Percentiles rank a stretch among this genome's conserved stretches.
phyloP scores from a whole-genome alignment of 2,888 invertebrate species.

The Chorisops tibialis region DNA sequence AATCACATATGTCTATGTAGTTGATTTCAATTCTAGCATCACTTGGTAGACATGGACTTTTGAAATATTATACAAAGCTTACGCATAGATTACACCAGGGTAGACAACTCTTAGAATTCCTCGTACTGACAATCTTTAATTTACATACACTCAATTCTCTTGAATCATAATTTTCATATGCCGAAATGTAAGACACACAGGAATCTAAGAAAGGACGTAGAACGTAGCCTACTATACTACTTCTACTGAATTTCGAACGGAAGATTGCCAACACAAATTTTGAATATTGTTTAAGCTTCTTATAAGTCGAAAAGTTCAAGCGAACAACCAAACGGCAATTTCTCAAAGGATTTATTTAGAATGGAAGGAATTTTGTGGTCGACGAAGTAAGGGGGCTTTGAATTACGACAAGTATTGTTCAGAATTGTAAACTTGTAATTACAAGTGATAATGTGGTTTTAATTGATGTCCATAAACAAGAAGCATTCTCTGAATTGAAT shows the following conservation, averaged over 20 bases:
- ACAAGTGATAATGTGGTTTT: slow-evolving; percentile 21
- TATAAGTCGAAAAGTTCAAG: background rate
- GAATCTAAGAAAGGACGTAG: too few relatives aligned
- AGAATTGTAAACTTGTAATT: slow-evolving; percentile 20
- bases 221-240: too few relatives aligned
- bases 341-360: slow-evolving; percentile 11
- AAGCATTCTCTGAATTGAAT: too few relatives aligned
- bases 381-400: background rate
- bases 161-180: slow-evolving; percentile 10
- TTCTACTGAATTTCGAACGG: background rate
- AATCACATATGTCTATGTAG: background rate
- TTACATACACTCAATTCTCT: slow-evolving; percentile 19
- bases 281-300: slow-evolving; percentile 19
- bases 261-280: slow-evolving; percentile 16
- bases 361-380: background rate
- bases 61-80: slow-evolving; percentile 2
- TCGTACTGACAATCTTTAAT: slow-evolving; percentile 18
- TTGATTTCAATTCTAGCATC: background rate
- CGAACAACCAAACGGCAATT: slow-evolving; percentile 6
- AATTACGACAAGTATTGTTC: slow-evolving; percentile 12
- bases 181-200: background rate
- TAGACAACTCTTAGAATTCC: background rate
- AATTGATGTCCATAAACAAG: background rate
- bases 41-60: background rate
- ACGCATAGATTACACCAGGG: background rate